Percentiles rank a stretch among this genome's conserved stretches.
Evolutionary conservation across 2,797 vertebrate genomes (phyloP).

Genomic region (Scarus forsteni): DNA sequence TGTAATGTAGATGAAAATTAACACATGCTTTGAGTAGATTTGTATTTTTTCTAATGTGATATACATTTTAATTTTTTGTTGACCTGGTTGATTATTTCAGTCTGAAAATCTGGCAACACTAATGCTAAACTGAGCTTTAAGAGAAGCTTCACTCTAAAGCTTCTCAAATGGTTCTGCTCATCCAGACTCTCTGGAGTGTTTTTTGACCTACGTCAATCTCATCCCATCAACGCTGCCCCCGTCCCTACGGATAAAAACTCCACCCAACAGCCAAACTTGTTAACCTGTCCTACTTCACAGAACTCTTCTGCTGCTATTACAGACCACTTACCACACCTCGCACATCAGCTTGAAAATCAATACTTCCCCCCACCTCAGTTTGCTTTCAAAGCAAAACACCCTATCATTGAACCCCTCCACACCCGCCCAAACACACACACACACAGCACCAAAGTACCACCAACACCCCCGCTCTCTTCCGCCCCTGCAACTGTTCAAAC

Average conservation of each 20-base stretch:
- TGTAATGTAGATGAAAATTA: no score
- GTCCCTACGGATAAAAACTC: conserved; percentile 63
- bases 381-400: conserved; percentile 68
- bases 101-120: no score
- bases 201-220: conserved; percentile 62
- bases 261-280: conserved; percentile 66
- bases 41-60: no score
- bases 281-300: conserved; percentile 72
- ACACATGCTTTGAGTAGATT: no score
- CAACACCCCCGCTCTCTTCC: conserved; percentile 48
- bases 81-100: no score
- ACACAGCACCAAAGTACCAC: conserved; percentile 35
- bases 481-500: conserved; percentile 65
- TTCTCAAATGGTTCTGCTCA: conserved; percentile 39
- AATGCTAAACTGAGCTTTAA: conserved; percentile 16
- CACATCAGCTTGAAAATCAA: conserved; percentile 66
- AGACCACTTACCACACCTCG: conserved; percentile 68
- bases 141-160: conserved; percentile 31
- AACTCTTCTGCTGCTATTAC: conserved; percentile 69
- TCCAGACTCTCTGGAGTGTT: conserved; percentile 56
- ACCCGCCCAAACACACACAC: conserved; percentile 33
- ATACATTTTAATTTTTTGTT: not conserved
- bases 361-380: conserved; percentile 40
- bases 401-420: conserved; percentile 46
- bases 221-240: conserved; percentile 60